These are phyloP conservation scores for Silurus aristotelis DNA, from an alignment of 2,797 vertebrate genomes.

Conservation along the genomic window DNA sequence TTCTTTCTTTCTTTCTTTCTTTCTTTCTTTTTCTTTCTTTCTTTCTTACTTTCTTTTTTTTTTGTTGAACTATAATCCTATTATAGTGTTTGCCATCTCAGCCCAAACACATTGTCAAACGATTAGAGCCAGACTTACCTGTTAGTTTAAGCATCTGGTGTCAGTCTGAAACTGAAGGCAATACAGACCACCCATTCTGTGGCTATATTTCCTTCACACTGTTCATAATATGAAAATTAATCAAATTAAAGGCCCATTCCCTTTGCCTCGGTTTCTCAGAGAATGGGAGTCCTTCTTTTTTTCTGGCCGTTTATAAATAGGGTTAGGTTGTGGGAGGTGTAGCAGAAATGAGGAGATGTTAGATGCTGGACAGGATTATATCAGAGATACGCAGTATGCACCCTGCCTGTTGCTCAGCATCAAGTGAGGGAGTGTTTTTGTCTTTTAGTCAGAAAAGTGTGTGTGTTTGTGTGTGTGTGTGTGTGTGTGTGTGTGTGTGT, in stretches of 20 bases:
- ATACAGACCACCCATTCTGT: neutral
- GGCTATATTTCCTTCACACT: neutral
- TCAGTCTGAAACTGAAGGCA: neutral
- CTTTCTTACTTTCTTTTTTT: neutral
- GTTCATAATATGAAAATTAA: neutral
- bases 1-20: too few species aligned
- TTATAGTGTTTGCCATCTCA: neutral
- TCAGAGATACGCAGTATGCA: neutral
- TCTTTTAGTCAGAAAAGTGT: slow-evolving; percentile 10
- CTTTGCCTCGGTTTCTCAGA: neutral
- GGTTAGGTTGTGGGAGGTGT: slow-evolving; percentile 48
- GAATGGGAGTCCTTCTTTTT: slow-evolving; percentile 7
- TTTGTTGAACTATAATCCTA: too few species aligned
- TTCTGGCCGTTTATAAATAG: neutral
- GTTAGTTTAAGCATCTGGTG: neutral
- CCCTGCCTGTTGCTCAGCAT: slow-evolving; percentile 10
- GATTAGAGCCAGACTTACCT: slow-evolving; percentile 2
- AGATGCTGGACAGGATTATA: neutral
- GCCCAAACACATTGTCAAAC: neutral
- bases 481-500: too few species aligned
- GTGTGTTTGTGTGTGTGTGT: neutral
- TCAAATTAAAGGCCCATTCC: neutral
- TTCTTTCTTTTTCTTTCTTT: too few species aligned
- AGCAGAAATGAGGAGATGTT: slow-evolving; percentile 28
- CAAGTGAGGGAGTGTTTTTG: slow-evolving; percentile 30